These are phyloP conservation scores for Siderastrea siderea DNA, from an alignment of 92 coral and sea anemone genomes.

Conservation along the genomic window DNA sequence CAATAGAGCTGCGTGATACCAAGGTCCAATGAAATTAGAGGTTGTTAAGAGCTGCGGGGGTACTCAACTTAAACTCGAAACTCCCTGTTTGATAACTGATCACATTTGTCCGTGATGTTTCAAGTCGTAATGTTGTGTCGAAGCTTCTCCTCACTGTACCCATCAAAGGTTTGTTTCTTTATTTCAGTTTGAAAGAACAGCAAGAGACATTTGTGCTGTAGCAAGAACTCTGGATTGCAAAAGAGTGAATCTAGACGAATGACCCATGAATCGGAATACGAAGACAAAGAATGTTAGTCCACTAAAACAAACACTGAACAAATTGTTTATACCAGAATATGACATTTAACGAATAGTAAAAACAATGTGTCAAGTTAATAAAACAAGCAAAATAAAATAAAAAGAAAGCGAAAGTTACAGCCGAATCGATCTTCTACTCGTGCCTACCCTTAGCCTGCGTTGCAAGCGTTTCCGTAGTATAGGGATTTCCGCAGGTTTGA, in stretches of 20 bases:
- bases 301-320: background rate
- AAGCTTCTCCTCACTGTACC: too few relatives aligned
- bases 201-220: constrained; percentile 10
- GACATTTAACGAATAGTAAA: background rate
- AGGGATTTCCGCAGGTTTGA: too few relatives aligned
- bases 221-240: constrained; percentile 14
- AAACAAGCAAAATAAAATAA: background rate
- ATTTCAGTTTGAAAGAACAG: constrained; percentile 7
- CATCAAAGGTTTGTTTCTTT: background rate
- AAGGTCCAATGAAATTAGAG: too few relatives aligned
- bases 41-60: too few relatives aligned
- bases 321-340: background rate
- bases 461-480: too few relatives aligned
- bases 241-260: background rate
- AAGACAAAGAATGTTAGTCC: background rate
- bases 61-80: too few relatives aligned
- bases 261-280: background rate
- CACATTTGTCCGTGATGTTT: too few relatives aligned
- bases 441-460: too few relatives aligned
- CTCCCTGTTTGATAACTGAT: too few relatives aligned
- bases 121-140: too few relatives aligned
- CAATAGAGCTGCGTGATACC: too few relatives aligned
- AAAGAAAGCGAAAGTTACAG: background rate
- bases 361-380: background rate
- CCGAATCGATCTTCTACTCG: too few relatives aligned